phyloP scores from a whole-genome alignment of 2,797 vertebrate species.

The Psittacula derbiana region DNA sequence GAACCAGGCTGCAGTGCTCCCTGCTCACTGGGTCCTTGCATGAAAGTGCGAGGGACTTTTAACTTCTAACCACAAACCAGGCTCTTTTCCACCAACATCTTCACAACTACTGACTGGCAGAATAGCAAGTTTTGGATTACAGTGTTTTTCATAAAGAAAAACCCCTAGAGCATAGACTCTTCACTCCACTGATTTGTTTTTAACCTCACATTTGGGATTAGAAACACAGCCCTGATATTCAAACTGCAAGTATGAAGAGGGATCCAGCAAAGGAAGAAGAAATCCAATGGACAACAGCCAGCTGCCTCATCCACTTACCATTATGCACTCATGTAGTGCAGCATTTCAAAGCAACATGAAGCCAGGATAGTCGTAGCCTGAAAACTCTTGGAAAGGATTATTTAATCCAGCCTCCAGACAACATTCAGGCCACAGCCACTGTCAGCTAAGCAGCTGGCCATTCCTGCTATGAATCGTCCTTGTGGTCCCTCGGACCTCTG shows the following conservation, averaged over 20 bases:
- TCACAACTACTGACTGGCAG: not conserved
- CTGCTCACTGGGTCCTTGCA: not conserved
- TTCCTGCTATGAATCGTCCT: not conserved
- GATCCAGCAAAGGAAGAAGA: not conserved
- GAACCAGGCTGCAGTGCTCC: not conserved
- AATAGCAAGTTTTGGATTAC: not conserved
- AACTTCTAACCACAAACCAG: not conserved
- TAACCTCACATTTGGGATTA: not conserved
- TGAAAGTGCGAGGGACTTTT: accelerated
- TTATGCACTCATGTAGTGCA: not conserved
- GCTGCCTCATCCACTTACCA: not conserved
- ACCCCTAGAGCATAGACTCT: not conserved
- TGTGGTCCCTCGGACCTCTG: not conserved
- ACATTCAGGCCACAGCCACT: not conserved
- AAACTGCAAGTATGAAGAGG: not conserved
- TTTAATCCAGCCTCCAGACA: not conserved
- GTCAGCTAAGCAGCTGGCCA: not conserved
- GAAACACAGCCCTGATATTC: not conserved
- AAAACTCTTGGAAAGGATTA: not conserved
- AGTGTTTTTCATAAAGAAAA: not conserved
- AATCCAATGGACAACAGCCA: not conserved
- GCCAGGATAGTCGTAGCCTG: not conserved
- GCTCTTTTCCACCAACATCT: accelerated
- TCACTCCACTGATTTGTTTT: not conserved
- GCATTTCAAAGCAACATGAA: not conserved